A percentile compares a stretch with the other conserved stretches of the same genome.
Evolutionary conservation across 2,888 invertebrate species (phyloP).

Genomic region (Netelia virgata): DNA sequence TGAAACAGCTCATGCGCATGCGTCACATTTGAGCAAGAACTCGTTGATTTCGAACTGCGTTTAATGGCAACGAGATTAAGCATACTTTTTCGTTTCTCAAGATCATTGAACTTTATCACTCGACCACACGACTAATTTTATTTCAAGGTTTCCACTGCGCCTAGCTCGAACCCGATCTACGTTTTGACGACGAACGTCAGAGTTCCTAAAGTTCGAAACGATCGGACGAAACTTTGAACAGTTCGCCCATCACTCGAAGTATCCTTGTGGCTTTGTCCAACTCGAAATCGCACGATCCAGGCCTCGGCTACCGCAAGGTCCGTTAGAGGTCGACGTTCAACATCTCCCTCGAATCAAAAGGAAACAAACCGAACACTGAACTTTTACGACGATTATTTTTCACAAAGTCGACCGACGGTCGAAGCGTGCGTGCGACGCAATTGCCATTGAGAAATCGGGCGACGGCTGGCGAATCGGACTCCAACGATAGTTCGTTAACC

Average conservation of each 20-base stretch:
- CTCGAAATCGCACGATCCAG: background rate
- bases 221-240: background rate
- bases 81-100: no score
- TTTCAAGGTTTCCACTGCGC: background rate
- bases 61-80: no score
- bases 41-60: background rate
- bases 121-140: background rate
- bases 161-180: background rate
- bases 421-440: background rate
- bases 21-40: constrained; percentile 2
- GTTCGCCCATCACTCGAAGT: constrained; percentile 40
- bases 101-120: no score
- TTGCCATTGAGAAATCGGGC: background rate
- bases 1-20: constrained; percentile 1
- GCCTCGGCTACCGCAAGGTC: background rate
- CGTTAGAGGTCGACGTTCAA: background rate
- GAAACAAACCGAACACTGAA: constrained; percentile 18
- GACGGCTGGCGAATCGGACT: background rate
- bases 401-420: background rate
- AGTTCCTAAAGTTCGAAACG: constrained; percentile 4
- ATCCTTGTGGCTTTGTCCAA: constrained; percentile 28
- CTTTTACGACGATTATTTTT: constrained; percentile 13
- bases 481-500: background rate
- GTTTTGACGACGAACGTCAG: background rate
- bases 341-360: background rate